phyloP scores from a whole-genome alignment of 2,797 vertebrate genomes.

The Antrozous pallidus region DNA sequence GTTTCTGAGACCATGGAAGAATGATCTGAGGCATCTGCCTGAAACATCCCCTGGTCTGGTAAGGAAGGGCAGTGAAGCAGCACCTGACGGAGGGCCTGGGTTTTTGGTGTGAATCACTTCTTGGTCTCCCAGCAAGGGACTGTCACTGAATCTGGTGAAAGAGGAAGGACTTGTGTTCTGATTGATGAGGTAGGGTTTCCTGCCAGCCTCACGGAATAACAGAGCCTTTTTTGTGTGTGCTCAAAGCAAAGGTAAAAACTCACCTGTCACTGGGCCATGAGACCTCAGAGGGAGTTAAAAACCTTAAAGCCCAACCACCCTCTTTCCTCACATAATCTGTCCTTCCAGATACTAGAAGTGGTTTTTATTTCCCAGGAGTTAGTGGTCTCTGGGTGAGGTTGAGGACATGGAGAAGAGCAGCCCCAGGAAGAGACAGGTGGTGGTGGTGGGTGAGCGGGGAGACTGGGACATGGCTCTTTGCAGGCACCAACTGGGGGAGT shows the following conservation, averaged over 20 bases:
- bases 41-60: neutral
- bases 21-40: neutral
- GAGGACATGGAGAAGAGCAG: neutral
- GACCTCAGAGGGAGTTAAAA: neutral
- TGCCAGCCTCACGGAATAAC: neutral
- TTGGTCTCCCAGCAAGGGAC: neutral
- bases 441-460: neutral
- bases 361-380: neutral
- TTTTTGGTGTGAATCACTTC: neutral
- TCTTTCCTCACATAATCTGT: neutral
- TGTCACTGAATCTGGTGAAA: neutral
- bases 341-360: neutral
- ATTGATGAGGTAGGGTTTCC: constrained; percentile 44
- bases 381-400: neutral
- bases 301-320: neutral
- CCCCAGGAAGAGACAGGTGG: neutral
- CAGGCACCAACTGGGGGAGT: neutral
- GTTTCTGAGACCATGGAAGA: neutral
- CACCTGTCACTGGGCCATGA: neutral
- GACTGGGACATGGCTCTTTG: neutral
- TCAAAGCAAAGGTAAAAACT: neutral
- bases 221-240: constrained; percentile 25
- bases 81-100: neutral
- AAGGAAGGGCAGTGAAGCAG: neutral
- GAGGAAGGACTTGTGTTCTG: constrained; percentile 54